Evolutionary conservation across 1,140 invertebrate genomes (phyloP), one percentile per base, ranked within the genome.

Genomic region (Camponotus vicinus): DNA sequence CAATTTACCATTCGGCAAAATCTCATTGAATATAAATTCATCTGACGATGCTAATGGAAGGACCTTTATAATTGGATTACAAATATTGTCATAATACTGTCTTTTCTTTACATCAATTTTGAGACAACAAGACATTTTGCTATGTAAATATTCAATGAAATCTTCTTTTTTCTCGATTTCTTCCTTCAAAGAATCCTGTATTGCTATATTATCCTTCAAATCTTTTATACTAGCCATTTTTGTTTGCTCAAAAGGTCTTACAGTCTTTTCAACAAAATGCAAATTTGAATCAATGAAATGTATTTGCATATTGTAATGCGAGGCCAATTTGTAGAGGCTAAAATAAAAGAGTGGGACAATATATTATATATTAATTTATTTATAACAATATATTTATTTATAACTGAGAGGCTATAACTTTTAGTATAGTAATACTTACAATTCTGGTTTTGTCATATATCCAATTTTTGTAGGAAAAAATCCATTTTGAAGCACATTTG

Each of bases 231-330:
- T 86, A 69, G 86, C 57, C 27, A 92, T 86, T 87, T 69, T 83
- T 37, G 77, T 7, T 73, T 86, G 86, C 21, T 93, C 89, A 67
- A 92, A 95, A 27, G 71, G 69, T 6, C 93, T 69, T 32, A 94
- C 92, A 21, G 90, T 77, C 77, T 95, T 94, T 42, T 94, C 93
- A 0, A 94, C 18, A 76, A 92, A 95, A 59, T 94, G 93, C 55
- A 94, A 73, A 71, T 80, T 92, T 0, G 88, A 88, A 63, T 95
- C 85, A 2, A 93, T 27, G 18, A 93, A 45, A 32, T 92, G 32
- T 21, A 94, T 63, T 40, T 91, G 42, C 2, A 95, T 89, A 0
- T 85, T 84, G 66, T 92, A 94, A 37, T 93, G 86, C 0, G 45
- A 57, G 49, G 92, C 91, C 34, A 95, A 70, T 66, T 92, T 83